Conservation (phyloP, 2,797 vertebrate genomes). For the Menidia menidia region DNA sequence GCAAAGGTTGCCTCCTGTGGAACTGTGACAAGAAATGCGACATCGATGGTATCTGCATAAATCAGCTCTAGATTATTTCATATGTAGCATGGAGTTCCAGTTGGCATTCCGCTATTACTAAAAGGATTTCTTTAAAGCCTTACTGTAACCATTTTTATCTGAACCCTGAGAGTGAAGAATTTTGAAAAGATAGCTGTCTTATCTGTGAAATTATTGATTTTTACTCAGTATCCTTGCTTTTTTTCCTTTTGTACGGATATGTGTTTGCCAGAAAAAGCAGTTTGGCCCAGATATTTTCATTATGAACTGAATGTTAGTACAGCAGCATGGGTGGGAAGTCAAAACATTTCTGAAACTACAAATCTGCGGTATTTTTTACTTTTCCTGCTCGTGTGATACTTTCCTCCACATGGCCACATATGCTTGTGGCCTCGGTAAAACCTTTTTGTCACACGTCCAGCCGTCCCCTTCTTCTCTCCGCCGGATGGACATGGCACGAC, state of each 20-base stretch:
- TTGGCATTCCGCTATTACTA: conserved; percentile 31
- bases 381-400: conserved; percentile 33
- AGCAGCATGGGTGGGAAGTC: conserved; percentile 39
- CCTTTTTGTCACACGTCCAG: conserved; percentile 66
- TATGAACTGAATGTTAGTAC: conserved; percentile 9
- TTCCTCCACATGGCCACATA: conserved; percentile 69
- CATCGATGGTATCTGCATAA: conserved; percentile 55
- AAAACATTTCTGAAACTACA: conserved; percentile 52
- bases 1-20: conserved; percentile 29
- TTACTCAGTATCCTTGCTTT: conserved; percentile 23
- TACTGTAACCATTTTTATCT: conserved; percentile 36
- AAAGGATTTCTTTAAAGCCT: conserved; percentile 44
- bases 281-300: conserved; percentile 24
- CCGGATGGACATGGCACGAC: conserved; percentile 75
- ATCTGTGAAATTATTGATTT: conserved; percentile 35
- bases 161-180: conserved; percentile 18
- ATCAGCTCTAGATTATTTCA: conserved; percentile 44
- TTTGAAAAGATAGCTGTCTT: conserved; percentile 47
- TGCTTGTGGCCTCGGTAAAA: conserved; percentile 71
- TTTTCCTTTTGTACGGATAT: background rate
- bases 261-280: conserved; percentile 35
- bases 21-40: conserved; percentile 48
- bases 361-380: conserved; percentile 43
- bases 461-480: conserved; percentile 13
- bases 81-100: conserved; percentile 37